Percentiles rank a stretch among this genome's conserved stretches.
Conservation (phyloP, 2,888 invertebrate genomes). For the Teinopalpus imperialis region DNA sequence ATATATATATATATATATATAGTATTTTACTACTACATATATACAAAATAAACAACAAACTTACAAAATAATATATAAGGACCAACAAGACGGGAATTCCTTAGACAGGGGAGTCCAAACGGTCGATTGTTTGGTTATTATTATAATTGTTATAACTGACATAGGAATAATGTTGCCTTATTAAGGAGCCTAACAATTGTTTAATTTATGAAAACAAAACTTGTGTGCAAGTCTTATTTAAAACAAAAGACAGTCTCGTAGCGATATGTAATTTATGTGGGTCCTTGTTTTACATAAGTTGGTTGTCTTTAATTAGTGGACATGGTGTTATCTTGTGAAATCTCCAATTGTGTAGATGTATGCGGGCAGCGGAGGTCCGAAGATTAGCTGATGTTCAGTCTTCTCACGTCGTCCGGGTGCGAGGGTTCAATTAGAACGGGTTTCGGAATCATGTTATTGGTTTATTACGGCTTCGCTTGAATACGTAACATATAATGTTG, state of each 20-base stretch:
- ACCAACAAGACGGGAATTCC: too few relatives aligned
- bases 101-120: too few relatives aligned
- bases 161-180: too few relatives aligned
- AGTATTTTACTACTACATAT: too few relatives aligned
- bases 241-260: not conserved
- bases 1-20: too few relatives aligned
- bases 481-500: constrained; percentile 44
- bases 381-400: constrained; percentile 72
- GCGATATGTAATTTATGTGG: constrained; percentile 11
- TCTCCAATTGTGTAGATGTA: constrained; percentile 68
- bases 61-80: too few relatives aligned
- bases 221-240: not conserved
- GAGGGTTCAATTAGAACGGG: constrained; percentile 67
- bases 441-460: constrained; percentile 52
- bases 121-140: too few relatives aligned
- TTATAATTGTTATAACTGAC: too few relatives aligned
- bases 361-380: constrained; percentile 47
- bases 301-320: constrained; percentile 61
- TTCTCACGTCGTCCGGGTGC: constrained; percentile 70
- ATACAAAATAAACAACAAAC: too few relatives aligned
- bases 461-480: constrained; percentile 43
- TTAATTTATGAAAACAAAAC: too few relatives aligned
- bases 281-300: constrained; percentile 14
- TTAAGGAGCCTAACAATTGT: too few relatives aligned
- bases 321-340: constrained; percentile 77